Evolutionary conservation across 2,888 invertebrate species (phyloP), one percentile per base, ranked within the genome.

Genomic region (Habrosyne pyritoides): DNA sequence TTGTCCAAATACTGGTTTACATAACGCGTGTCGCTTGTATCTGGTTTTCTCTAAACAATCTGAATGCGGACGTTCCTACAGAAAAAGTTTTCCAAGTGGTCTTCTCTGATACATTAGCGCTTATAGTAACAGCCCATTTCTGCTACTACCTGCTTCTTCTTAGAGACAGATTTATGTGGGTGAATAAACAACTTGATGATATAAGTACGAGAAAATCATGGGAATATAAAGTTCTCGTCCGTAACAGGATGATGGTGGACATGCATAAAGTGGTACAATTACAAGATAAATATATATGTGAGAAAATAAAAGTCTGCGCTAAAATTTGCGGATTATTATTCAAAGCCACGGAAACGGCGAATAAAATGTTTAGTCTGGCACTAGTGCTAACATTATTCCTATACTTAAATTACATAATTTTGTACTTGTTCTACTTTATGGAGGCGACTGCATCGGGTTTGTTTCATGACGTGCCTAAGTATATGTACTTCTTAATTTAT

Each of bases 341-440:
- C 52, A 66, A 76, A 52, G 65, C 75, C 4, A 66, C 75, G 0
- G 60, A 67, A 10, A 66, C 61, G 12, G 64, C 67, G 0, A 84
- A 83, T 52, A 61, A 59, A 5, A 64, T 75, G 47, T 89, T 77
- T 56, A 87, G 89, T 2, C 55, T 79, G 2, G 66, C 79, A 7
- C 42, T 87, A 14, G 63, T 79, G 2, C 47, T 80, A 10, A 84
- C 78, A 0, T 69, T 84, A 64, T 47, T 79, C 0, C 48, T 79
- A 12, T 77, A 71, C 46, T 60, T 84, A 0, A 59, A 74, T 10
- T 71, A 73, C n/a, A 75, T 84, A 8, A 71, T 85, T 21, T 56
- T 89, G 48, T 82, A 87, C 56, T 67, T 84, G 57, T 89, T 86
- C 61, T 89, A 89, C 61, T 83, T 89, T 42, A 86, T 89, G 88